phyloP scores from a whole-genome alignment of 2,888 invertebrate species.

The Polymixis lichenea region DNA sequence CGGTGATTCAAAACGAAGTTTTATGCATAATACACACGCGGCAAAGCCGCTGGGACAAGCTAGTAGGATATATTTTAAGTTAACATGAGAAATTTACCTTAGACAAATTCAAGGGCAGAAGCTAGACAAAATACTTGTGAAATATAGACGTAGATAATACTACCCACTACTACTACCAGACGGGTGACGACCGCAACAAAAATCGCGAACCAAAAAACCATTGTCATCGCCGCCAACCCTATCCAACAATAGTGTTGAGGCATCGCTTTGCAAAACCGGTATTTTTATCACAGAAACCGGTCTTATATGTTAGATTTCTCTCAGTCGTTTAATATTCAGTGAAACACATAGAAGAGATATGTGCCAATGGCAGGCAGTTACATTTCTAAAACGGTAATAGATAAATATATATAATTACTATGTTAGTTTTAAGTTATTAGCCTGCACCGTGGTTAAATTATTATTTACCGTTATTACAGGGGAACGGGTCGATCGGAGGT shows the following conservation, averaged over 20 bases:
- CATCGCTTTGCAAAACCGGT: conserved; percentile 53
- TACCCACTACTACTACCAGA: no score
- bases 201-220: no score
- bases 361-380: conserved; percentile 30
- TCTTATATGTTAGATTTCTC: conserved; percentile 63
- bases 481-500: not conserved
- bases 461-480: no score
- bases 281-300: conserved; percentile 57
- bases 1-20: no score
- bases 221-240: conserved; percentile 32
- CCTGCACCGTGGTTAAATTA: not conserved
- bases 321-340: conserved; percentile 51
- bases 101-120: no score
- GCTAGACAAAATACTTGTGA: no score
- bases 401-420: not conserved
- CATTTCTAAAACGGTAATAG: conserved; percentile 41
- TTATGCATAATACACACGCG: no score
- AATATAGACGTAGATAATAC: no score
- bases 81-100: no score
- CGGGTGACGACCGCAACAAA: not conserved
- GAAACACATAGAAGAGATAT: conserved; percentile 51
- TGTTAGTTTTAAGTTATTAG: conserved; percentile 10
- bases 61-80: no score
- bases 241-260: conserved; percentile 48
- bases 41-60: no score